Conservation (phyloP, 2,797 vertebrate species). For the Huso huso region DNA sequence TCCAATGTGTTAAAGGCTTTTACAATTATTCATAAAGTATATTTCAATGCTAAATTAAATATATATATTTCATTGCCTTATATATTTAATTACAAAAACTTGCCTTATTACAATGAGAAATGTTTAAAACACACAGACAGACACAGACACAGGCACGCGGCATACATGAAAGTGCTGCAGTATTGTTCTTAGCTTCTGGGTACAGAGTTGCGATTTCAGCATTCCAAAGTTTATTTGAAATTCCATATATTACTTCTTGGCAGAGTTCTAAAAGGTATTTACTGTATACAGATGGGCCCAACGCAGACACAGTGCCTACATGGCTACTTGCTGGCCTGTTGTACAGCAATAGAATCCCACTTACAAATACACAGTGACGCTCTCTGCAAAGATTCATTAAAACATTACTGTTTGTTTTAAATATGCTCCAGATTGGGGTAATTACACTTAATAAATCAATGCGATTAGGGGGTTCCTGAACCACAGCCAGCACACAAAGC, state of each 20-base stretch:
- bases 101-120: not conserved
- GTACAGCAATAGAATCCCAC: not conserved
- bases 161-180: conserved; percentile 2
- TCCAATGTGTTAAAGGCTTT: too few relatives aligned
- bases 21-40: too few relatives aligned
- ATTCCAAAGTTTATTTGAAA: conserved; percentile 32
- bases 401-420: too few relatives aligned
- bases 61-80: conserved; percentile 4
- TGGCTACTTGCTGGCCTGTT: too few relatives aligned
- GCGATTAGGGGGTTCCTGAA: too few relatives aligned
- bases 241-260: conserved; percentile 25
- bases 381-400: too few relatives aligned
- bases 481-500: too few relatives aligned
- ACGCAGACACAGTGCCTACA: conserved; percentile 14
- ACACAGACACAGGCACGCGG: not conserved
- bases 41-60: not conserved
- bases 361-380: too few relatives aligned
- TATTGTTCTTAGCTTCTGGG: conserved; percentile 6
- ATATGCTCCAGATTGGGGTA: too few relatives aligned
- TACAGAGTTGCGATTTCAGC: conserved; percentile 19
- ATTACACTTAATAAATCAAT: too few relatives aligned
- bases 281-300: conserved; percentile 29
- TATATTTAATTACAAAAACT: not conserved
- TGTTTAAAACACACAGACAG: not conserved
- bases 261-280: conserved; percentile 22